Conservation (phyloP, 2,888 invertebrate genomes). For the Coenonympha glycerion region DNA sequence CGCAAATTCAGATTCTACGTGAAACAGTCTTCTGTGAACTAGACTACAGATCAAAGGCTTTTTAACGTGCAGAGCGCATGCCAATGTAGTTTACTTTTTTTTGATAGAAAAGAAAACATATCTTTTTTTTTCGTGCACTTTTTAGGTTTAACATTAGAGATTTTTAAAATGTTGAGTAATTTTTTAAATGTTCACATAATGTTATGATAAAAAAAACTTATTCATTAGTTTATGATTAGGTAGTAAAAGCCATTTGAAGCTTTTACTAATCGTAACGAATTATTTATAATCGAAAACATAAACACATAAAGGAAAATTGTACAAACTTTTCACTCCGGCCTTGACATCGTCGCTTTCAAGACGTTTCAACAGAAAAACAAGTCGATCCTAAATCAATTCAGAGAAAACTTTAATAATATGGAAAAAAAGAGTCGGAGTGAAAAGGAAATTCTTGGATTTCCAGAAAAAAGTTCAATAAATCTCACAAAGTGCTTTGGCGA, state of each 20-base stretch:
- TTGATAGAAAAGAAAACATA: not conserved
- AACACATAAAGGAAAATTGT: not conserved
- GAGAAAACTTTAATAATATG: constrained; percentile 3
- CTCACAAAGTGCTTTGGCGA: constrained; percentile 19
- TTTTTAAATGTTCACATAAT: no score
- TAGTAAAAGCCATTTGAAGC: not conserved
- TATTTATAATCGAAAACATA: not conserved
- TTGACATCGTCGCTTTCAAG: not conserved
- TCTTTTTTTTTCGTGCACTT: no score
- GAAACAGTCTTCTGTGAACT: not conserved
- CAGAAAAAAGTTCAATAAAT: constrained; percentile 22
- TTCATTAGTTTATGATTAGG: no score
- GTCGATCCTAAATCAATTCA: not conserved
- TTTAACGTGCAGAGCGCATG: not conserved
- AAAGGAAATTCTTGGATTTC: constrained; percentile 9
- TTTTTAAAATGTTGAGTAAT: not conserved
- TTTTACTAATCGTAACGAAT: not conserved
- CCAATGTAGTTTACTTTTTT: not conserved
- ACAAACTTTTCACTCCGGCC: not conserved
- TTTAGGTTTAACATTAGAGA: not conserved
- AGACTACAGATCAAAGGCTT: constrained; percentile 6
- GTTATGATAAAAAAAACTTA: no score
- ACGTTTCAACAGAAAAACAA: not conserved
- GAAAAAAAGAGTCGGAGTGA: no score
- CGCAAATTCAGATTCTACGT: not conserved